phyloP scores from a whole-genome alignment of 2,113 vertebrate species.

The Pelodiscus sinensis region DNA sequence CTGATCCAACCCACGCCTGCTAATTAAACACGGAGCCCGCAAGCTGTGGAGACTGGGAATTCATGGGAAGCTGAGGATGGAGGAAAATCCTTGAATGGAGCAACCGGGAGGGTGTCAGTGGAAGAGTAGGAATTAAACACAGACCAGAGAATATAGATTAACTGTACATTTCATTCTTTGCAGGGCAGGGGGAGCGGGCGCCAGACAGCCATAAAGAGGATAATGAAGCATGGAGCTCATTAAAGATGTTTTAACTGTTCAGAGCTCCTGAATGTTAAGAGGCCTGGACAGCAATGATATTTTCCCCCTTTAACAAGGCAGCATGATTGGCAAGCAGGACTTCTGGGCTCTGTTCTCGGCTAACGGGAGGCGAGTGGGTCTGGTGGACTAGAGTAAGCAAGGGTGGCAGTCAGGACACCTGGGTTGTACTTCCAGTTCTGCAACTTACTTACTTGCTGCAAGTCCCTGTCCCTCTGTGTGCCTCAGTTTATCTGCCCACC shows the following conservation, averaged over 20 bases:
- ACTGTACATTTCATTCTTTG: neutral
- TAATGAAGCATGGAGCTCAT: neutral
- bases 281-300: neutral
- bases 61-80: neutral
- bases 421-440: neutral
- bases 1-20: neutral
- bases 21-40: neutral
- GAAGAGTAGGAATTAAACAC: neutral
- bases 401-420: neutral
- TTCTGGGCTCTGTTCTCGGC: neutral
- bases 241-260: neutral
- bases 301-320: neutral
- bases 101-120: neutral
- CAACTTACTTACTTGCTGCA: neutral
- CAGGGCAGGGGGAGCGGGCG: neutral
- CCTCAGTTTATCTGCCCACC: neutral
- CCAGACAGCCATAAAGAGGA: neutral
- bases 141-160: neutral
- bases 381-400: neutral
- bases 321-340: neutral
- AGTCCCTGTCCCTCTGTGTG: neutral
- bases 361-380: neutral
- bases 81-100: neutral
- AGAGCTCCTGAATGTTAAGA: neutral
- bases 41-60: neutral